phyloP scores from a whole-genome alignment of 2,888 invertebrate species.

The Phaedon cochleariae region DNA sequence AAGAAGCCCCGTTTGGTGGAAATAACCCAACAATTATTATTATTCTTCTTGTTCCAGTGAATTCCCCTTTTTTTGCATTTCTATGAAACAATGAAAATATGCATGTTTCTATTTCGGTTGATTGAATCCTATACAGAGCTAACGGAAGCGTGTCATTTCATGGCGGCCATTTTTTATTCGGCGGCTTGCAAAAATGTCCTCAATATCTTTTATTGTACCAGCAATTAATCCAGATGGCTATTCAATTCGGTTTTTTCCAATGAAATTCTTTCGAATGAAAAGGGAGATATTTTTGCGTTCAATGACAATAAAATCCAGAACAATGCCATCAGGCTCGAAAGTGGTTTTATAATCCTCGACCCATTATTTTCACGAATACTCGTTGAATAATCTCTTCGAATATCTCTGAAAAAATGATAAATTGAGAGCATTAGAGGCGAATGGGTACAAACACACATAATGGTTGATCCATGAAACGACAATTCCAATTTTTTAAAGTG shows the following conservation, averaged over 20 bases:
- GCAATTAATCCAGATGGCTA: constrained; percentile 12
- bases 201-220: constrained; percentile 4
- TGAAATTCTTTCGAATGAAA: constrained; percentile 4
- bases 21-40: too few species aligned
- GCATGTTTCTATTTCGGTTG: not conserved
- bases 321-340: not conserved
- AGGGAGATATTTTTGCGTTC: not conserved
- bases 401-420: not conserved
- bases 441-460: not conserved
- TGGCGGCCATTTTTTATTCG: not conserved
- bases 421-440: not conserved
- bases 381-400: constrained; percentile 3
- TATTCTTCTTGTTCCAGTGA: too few species aligned
- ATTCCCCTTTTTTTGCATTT: not conserved
- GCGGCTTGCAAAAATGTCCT: not conserved
- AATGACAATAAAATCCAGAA: constrained; percentile 2
- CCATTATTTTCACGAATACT: constrained; percentile 2
- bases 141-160: not conserved
- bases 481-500: too few species aligned
- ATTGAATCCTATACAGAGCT: not conserved
- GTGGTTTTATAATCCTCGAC: not conserved
- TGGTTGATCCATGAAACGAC: too few species aligned
- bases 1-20: too few species aligned
- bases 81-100: not conserved
- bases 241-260: constrained; percentile 6